Conservation (phyloP, 2,888 invertebrate genomes). For the Fissipunctia ypsillon region DNA sequence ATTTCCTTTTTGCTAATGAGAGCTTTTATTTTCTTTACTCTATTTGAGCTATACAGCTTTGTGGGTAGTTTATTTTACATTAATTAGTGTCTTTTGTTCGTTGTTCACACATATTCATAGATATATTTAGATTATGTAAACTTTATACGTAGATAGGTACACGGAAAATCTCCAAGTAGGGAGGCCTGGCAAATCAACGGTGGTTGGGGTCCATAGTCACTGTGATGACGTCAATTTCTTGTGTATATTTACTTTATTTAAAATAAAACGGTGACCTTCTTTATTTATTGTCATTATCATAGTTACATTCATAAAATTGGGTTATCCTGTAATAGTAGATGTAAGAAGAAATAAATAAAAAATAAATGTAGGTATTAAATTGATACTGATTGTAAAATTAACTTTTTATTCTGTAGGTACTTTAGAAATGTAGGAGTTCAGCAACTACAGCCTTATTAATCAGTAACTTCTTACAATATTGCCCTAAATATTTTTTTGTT, state of each 20-base stretch:
- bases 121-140: conserved; percentile 4
- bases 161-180: too few relatives aligned
- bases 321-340: too few relatives aligned
- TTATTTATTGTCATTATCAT: background rate
- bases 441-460: background rate
- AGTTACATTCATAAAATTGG: background rate
- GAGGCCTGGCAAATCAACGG: background rate
- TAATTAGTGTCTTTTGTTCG: conserved; percentile 47
- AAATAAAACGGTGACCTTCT: background rate
- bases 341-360: too few relatives aligned
- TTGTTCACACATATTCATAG: conserved; percentile 20
- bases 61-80: conserved; percentile 54
- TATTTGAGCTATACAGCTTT: conserved; percentile 68
- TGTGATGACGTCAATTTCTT: background rate
- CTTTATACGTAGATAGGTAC: background rate
- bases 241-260: background rate
- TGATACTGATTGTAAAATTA: background rate
- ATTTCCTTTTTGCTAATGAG: conserved; percentile 90
- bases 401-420: background rate
- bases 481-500: background rate
- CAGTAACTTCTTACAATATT: conserved; percentile 2
- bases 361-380: background rate
- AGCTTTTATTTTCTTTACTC: conserved; percentile 83
- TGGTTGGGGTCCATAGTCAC: background rate
- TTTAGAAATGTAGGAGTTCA: background rate